A percentile compares a stretch with the other conserved stretches of the same genome.
Conservation (phyloP, 2,888 invertebrate species). For the Brenthis hecate region DNA sequence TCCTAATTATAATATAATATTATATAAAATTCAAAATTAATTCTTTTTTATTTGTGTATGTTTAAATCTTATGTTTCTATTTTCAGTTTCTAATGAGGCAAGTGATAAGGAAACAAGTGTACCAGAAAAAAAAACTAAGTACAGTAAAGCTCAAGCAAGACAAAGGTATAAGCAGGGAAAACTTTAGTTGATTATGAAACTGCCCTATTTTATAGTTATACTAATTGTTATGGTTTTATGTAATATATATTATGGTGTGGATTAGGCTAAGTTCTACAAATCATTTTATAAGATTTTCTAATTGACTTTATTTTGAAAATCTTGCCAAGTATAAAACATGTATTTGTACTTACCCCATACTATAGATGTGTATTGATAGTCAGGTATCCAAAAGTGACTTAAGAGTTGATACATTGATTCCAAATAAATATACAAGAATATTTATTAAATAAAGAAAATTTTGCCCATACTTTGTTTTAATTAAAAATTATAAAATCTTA, state of each 20-base stretch:
- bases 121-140: constrained; percentile 78
- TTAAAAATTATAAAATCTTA: background rate
- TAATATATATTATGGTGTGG: constrained; percentile 27
- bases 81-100: constrained; percentile 57
- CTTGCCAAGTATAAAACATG: constrained; percentile 12
- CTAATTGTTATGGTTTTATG: constrained; percentile 17
- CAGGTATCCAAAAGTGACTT: constrained; percentile 20
- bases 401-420: constrained; percentile 28
- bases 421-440: constrained; percentile 22
- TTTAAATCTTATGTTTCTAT: background rate
- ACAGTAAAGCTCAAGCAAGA: constrained; percentile 89
- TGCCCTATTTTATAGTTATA: constrained; percentile 20
- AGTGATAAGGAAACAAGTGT: constrained; percentile 60
- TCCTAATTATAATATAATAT: background rate
- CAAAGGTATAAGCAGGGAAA: constrained; percentile 89
- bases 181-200: constrained; percentile 66
- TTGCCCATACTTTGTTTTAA: background rate
- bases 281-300: constrained; percentile 28
- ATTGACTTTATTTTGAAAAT: constrained; percentile 25
- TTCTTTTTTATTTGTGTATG: too few relatives aligned
- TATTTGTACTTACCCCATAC: constrained; percentile 26
- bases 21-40: too few relatives aligned
- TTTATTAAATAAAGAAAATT: constrained; percentile 11
- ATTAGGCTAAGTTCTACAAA: constrained; percentile 19
- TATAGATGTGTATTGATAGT: constrained; percentile 25